Evolutionary conservation across 2,888 invertebrate species (phyloP).

Genomic region (Morpho helenor): DNA sequence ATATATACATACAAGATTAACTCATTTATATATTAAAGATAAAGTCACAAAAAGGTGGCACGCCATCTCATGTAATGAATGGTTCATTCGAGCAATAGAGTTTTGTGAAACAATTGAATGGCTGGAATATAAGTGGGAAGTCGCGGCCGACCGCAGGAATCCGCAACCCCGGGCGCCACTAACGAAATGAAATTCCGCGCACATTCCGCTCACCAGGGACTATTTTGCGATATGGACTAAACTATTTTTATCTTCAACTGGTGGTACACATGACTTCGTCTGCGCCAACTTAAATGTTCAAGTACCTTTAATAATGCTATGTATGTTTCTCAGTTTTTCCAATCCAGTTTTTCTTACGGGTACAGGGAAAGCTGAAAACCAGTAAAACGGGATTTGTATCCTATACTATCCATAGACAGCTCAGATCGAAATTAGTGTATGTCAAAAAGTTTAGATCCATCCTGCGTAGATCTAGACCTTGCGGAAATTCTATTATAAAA

Average conservation of each 20-base stretch:
- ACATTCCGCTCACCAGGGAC: slow-evolving; percentile 51
- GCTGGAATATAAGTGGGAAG: slow-evolving; percentile 18
- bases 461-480: too few species aligned
- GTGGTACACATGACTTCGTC: too few species aligned
- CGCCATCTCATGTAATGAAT: slow-evolving; percentile 14
- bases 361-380: too few species aligned
- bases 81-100: slow-evolving; percentile 18
- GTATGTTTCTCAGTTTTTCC: too few species aligned
- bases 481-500: too few species aligned
- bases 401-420: too few species aligned
- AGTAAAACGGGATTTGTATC: too few species aligned
- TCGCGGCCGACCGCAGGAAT: slow-evolving; percentile 50
- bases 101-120: slow-evolving; percentile 24
- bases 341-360: too few species aligned
- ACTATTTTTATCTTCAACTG: background rate
- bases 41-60: background rate
- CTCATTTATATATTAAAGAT: background rate
- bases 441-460: too few species aligned
- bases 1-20: background rate
- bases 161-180: slow-evolving; percentile 53
- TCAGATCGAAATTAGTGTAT: too few species aligned
- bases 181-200: slow-evolving; percentile 74
- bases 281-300: too few species aligned
- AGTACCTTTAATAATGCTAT: too few species aligned
- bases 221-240: slow-evolving; percentile 18